Evolutionary conservation across 2,888 invertebrate genomes (phyloP).

Genomic region (Hecatera dysodea): DNA sequence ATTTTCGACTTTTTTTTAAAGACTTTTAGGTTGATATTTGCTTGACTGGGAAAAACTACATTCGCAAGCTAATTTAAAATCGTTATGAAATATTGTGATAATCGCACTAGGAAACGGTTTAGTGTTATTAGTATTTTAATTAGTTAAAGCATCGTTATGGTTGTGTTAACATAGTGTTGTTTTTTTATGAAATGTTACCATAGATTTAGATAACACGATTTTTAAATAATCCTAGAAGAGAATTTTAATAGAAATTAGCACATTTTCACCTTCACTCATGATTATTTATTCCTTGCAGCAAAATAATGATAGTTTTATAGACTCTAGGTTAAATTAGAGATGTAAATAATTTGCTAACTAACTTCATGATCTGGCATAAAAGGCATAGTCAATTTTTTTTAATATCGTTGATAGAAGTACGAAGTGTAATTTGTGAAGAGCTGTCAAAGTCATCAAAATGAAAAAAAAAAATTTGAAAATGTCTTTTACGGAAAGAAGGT

Average conservation of each 20-base stretch:
- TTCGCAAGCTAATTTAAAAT: not conserved
- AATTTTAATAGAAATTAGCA: not conserved
- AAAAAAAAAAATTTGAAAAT: not conserved
- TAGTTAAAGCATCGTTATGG: not conserved
- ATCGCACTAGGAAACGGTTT: not conserved
- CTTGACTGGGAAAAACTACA: not conserved
- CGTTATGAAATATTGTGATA: not conserved
- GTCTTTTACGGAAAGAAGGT: not conserved
- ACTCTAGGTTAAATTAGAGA: not conserved
- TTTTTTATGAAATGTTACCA: constrained; percentile 1
- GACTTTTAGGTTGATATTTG: not conserved
- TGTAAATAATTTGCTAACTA: constrained; percentile 31
- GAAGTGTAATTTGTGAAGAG: not conserved
- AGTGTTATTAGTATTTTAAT: not conserved
- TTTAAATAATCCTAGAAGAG: not conserved
- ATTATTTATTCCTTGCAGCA: constrained; percentile 7
- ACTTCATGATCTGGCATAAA: not conserved
- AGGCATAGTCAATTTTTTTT: constrained; percentile 13
- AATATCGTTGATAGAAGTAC: not conserved
- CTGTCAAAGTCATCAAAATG: not conserved
- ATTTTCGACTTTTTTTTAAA: constrained; percentile 1
- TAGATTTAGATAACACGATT: not conserved
- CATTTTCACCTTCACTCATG: constrained; percentile 9
- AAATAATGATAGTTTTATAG: constrained; percentile 20
- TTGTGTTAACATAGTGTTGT: not conserved